A percentile compares a stretch with the other conserved stretches of the same genome.
Conservation (phyloP, 1,140 invertebrate genomes). For the Anagrus nilaparvatae region DNA sequence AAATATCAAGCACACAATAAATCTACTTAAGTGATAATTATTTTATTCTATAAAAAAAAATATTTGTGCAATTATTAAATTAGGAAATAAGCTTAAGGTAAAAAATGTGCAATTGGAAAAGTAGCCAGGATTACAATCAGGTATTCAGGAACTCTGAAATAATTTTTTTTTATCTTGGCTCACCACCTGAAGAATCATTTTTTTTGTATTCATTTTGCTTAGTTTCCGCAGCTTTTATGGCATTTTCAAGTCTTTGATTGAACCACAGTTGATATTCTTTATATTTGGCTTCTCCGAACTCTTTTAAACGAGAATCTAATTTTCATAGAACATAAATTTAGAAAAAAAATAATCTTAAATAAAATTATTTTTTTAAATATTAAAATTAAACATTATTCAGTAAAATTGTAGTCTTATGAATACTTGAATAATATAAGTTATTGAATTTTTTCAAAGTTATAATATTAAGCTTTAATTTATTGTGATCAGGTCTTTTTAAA, state of each 20-base stretch:
- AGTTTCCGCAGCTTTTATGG: conserved; percentile 63
- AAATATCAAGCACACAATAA: background rate
- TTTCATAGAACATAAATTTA: too few relatives aligned
- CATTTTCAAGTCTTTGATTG: conserved; percentile 68
- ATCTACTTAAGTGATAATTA: background rate
- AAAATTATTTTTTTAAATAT: too few relatives aligned
- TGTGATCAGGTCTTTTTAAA: too few relatives aligned
- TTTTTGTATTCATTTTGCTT: conserved; percentile 26
- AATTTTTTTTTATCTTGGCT: conserved; percentile 19
- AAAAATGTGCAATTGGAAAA: background rate
- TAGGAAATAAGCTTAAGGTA: background rate
- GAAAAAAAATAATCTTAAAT: too few relatives aligned
- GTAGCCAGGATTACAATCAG: background rate
- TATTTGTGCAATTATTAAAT: background rate
- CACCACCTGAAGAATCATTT: conserved; percentile 24
- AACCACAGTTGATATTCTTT: conserved; percentile 67
- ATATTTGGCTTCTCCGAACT: conserved; percentile 59
- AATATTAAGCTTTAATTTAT: too few relatives aligned
- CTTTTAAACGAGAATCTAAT: conserved; percentile 73
- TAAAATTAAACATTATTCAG: too few relatives aligned
- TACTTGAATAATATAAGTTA: too few relatives aligned
- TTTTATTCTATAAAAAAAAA: background rate
- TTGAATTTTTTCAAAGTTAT: too few relatives aligned
- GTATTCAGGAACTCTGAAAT: conserved; percentile 9
- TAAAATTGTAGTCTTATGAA: too few relatives aligned